Conservation (phyloP, 2,888 invertebrate species). For the Gerris lacustris region DNA sequence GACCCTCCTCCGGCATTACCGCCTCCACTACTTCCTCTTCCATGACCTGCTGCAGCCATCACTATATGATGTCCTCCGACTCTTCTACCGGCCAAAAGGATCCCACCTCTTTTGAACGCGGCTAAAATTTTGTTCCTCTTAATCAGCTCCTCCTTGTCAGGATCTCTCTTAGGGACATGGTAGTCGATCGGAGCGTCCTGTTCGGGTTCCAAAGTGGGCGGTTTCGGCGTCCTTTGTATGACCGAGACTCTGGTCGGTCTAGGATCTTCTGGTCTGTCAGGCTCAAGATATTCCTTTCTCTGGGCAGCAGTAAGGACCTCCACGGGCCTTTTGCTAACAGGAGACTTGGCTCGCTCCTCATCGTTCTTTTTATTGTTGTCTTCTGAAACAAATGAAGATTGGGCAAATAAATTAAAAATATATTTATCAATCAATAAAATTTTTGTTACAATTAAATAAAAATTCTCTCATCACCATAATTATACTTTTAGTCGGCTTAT, state of each 20-base stretch:
- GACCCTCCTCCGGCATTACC: slow-evolving; percentile 39
- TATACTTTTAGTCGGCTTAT: no score
- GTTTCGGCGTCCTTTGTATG: slow-evolving; percentile 63
- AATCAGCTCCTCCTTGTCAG: slow-evolving; percentile 27
- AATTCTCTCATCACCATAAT: no score
- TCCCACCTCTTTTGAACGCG: slow-evolving; percentile 28
- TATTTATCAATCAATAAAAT: no score
- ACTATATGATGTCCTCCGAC: slow-evolving; percentile 42
- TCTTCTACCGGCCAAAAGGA: slow-evolving; percentile 27
- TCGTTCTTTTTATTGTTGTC: not conserved
- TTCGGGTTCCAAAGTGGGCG: slow-evolving; percentile 47
- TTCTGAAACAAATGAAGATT: slow-evolving; percentile 1
- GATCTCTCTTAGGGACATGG: slow-evolving; percentile 62
- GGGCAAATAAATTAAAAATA: no score
- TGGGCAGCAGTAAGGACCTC: slow-evolving; percentile 71
- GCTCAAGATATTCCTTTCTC: slow-evolving; percentile 61
- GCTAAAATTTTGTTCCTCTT: slow-evolving; percentile 27
- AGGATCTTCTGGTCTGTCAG: slow-evolving; percentile 53
- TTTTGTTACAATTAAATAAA: no score
- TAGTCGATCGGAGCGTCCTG: slow-evolving; percentile 83
- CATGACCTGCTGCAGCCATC: slow-evolving; percentile 68
- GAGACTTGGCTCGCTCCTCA: not conserved
- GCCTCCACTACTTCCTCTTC: slow-evolving; percentile 48
- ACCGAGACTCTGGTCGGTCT: slow-evolving; percentile 49
- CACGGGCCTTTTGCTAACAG: not conserved